Evolutionary conservation across 2,888 invertebrate genomes (phyloP).

Genomic region (Calameuta pallipes): DNA sequence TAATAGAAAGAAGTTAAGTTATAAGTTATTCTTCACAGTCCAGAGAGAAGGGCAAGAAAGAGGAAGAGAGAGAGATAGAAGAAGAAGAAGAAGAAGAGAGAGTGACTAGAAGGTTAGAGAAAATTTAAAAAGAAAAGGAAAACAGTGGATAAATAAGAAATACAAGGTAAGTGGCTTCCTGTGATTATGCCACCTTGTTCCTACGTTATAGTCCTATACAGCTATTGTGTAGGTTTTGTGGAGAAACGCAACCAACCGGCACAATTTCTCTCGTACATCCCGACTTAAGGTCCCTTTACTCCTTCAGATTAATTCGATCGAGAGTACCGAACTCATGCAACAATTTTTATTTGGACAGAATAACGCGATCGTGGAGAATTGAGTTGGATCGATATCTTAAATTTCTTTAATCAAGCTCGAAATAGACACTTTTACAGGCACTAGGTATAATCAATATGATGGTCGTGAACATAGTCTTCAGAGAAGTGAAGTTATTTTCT

Average conservation of each 20-base stretch:
- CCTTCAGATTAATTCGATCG: neutral
- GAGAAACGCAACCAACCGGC: neutral
- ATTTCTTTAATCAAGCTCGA: neutral
- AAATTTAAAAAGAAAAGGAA: constrained; percentile 11
- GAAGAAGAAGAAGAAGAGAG: neutral
- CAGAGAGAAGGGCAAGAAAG: neutral
- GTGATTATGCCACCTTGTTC: neutral
- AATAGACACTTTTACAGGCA: no score
- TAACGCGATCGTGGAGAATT: neutral
- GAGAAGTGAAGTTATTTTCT: neutral
- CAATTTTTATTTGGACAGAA: neutral
- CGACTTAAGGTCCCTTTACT: neutral
- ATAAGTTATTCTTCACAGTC: no score
- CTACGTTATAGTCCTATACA: neutral
- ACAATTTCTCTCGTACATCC: neutral
- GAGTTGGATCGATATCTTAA: neutral
- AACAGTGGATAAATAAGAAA: constrained; percentile 3
- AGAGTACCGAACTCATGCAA: neutral
- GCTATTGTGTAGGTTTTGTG: neutral
- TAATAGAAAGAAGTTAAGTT: neutral
- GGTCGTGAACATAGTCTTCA: neutral
- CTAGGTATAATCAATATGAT: neutral
- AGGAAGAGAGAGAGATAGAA: neutral
- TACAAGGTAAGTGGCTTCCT: constrained; percentile 5
- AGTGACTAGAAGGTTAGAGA: neutral